Evolutionary conservation across 2,888 invertebrate species (phyloP), one percentile per base, ranked within the genome.

Genomic region (Brachyptera risi): DNA sequence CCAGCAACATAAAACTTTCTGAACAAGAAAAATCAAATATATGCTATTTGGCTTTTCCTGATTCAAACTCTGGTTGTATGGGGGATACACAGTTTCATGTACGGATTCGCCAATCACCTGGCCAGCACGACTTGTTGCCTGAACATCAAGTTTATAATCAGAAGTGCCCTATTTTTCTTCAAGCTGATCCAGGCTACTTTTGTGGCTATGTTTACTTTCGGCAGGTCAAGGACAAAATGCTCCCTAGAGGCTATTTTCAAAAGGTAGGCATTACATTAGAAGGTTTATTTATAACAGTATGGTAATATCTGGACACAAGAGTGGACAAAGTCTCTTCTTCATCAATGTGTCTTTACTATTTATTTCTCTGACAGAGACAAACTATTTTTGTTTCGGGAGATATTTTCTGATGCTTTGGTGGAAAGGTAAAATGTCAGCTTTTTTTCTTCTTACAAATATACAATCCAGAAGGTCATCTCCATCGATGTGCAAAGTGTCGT

Each of bases 161-260:
- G 50, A 87, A 86, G 66, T 88, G 90, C 70, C 85, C 89, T 37
- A 81, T 86, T 1, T 84, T 86, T 27, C 76, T 92, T 61, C 88
- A 90, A 73, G 86, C 87, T n/a, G 91, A 94, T 74, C 79, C 83
- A 59, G 87, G 90, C 63, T 94, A 93, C 78, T 92, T 90, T 72
- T 96, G 94, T 87, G 99, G 98, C 61, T 99, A 92, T 80, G 98
- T 98, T 3, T 98, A 96, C 76, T 99, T 99, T 79, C 85, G 99
- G 66, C 99, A 97, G 82, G 93, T 94, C 56, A 94, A 93, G 75
- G 96, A 97, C 78, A 81, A 88, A 21, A 83, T 87, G 37, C 79
- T 98, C 68, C 92, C 96, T 38, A 83, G 99, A 70, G 99, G 99
- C 38, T 99, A 99, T 77, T 98, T 98, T 79, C 99, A 99, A 78